Conservation (phyloP, 2,113 vertebrate species). For the Eurypyga helias region DNA sequence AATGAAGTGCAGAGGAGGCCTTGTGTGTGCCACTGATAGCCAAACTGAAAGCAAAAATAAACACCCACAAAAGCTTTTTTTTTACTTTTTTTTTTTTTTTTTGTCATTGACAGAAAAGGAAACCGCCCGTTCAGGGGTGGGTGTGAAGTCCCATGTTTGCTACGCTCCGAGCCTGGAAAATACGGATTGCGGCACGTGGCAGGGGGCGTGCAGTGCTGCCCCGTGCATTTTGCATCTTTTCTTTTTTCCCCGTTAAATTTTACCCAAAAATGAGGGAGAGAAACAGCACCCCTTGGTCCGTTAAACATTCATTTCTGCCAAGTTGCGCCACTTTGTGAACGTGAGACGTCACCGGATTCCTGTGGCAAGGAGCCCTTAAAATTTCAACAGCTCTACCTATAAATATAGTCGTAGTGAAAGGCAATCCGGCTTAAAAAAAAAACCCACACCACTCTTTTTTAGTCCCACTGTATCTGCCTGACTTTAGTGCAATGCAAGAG, state of each 20-base stretch:
- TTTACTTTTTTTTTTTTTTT: not conserved
- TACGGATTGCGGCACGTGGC: not conserved
- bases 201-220: fast-evolving
- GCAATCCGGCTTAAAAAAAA: constrained; percentile 8
- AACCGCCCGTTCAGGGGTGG: not conserved
- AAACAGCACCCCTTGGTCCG: not conserved
- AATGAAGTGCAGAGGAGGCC: not conserved
- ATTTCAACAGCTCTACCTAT: constrained; percentile 68
- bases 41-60: constrained; percentile 18
- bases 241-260: not conserved
- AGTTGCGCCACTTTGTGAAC: not conserved
- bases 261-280: not conserved
- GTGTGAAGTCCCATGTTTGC: not conserved
- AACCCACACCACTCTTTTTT: not conserved
- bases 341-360: not conserved
- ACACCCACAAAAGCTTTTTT: fast-evolving
- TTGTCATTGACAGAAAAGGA: not conserved
- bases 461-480: constrained; percentile 36
- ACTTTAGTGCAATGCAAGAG: not conserved
- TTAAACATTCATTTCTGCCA: not conserved
- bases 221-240: not conserved
- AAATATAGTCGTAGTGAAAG: constrained; percentile 45
- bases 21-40: not conserved
- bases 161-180: not conserved
- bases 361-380: constrained; percentile 58